These are phyloP conservation scores for Pleuronectes platessa DNA, from an alignment of 2,113 vertebrate species.

Conservation along the genomic window DNA sequence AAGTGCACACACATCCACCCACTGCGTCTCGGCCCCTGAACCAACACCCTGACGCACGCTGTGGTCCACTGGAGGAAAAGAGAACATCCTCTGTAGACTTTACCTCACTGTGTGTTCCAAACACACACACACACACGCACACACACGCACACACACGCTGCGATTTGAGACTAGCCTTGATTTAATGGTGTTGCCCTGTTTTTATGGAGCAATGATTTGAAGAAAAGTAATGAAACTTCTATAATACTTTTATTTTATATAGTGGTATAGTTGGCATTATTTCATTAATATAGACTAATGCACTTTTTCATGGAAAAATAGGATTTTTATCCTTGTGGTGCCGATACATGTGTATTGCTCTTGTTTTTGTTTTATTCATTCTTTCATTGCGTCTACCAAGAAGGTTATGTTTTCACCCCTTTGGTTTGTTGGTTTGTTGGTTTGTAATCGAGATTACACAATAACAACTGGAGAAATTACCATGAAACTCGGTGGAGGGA, in stretches of 20 bases:
- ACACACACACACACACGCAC: constrained; percentile 30
- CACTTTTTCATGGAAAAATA: constrained; percentile 1
- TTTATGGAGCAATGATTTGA: constrained; percentile 23
- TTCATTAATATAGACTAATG: not conserved
- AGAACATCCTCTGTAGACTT: constrained; percentile 48
- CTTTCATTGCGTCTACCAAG: not conserved
- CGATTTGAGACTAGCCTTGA: constrained; percentile 45
- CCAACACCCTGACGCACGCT: constrained; percentile 51
- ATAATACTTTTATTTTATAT: not conserved
- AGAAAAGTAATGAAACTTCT: too few species aligned
- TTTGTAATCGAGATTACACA: too few species aligned
- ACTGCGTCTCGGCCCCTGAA: constrained; percentile 11
- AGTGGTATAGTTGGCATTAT: constrained; percentile 8
- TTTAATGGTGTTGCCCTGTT: constrained; percentile 24
- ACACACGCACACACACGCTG: constrained; percentile 22
- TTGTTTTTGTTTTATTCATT: constrained; percentile 21
- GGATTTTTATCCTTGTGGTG: constrained; percentile 8
- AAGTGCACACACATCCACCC: constrained; percentile 8
- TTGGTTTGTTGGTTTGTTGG: too few species aligned
- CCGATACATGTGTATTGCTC: constrained; percentile 12
- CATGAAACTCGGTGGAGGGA: too few species aligned
- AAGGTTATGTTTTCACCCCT: too few species aligned
- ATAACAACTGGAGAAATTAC: too few species aligned
- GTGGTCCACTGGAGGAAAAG: constrained; percentile 50
- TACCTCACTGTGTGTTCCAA: constrained; percentile 35